Base-by-base conservation (phyloP, 2,113 vertebrate genomes). In the Oncorhynchus tshawytscha region DNA sequence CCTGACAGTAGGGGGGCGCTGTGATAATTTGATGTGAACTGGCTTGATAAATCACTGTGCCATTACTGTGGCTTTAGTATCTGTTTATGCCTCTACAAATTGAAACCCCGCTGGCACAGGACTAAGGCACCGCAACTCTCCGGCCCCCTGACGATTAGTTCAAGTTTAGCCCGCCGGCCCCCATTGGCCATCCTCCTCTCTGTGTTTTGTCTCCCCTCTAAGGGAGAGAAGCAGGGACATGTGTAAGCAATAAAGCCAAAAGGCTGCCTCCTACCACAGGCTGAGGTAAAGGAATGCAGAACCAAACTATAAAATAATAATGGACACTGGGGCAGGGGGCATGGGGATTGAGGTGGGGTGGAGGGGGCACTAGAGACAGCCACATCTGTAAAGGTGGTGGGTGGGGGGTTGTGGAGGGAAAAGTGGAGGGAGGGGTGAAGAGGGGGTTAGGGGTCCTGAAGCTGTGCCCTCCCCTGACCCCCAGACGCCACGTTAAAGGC, bases 21-120 rank as follows among this genome's bases (percentile, higher is more conserved):
- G 95, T 94, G 96, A 98, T 98, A 97, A 97, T 99, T 97, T 96
- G 95, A 98, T 96, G 95, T 96, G 95, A 96, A 95, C 93, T 94
- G 92, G 89, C 93, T 95, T 98, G 97, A 99, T 97, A 97, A 98
- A 98, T 98, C 96, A 97, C 94, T 82, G 86, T 93, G 91, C 94
- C 91, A 93, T 95, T 96, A 95, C 94, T 95, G 94, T 92, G 93
- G 94, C 95, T 99, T 99, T 99, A 99, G 96, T 98, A 98, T 99
- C 97, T 99, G 97, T 99, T 99, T 99, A 99, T 99, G 96, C 96
- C 96, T 95, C 95, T 96, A 99, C 97, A 99, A 99, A 99, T 99
- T 98, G 96, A 99, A 99, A 97, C 97, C 97, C 96, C 96, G 96
- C 96, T 95, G 96, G 94, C 94, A 90, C 80, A 82, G 74, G 93